Base-by-base conservation (phyloP, 2,113 vertebrate genomes). In the Campylorhamphus procurvoides region DNA sequence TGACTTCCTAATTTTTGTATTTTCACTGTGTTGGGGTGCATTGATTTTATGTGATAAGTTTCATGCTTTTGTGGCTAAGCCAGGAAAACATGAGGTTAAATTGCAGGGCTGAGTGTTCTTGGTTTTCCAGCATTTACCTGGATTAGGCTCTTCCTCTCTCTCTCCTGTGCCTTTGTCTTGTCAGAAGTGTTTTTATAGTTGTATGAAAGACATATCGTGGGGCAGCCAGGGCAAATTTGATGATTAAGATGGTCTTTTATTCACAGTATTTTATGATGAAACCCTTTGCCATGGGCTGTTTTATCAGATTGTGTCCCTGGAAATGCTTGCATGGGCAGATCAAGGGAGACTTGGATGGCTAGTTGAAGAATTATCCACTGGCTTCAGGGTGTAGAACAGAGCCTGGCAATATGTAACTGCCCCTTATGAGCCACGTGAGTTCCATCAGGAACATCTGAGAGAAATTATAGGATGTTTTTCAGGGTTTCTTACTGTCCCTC, bases 121-220 rank as follows among this genome's bases (percentile, higher is more conserved):
- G 71, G 19, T 77, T 37, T 75, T 68, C 35, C 14, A 52, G 64
- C 37, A 59, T 59, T 50, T 82, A 0, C 33, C 28, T 80, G 53
- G 37, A 66, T 86, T 73, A 58, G 44, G 8, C 11, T 28, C 8
- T 80, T 85, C 63, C 37, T 42, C n/a, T 25, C 47, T 74, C 18
- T 66, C 7, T 83, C 33, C 28, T 44, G 5, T 64, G 82, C 19
- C 39, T 79, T 83, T 92, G 44, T 85, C 31, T 40, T 72, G 22
- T 76, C 58, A 71, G 35, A 77, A 80, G 14, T 62, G 25, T 68
- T 66, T 62, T 58, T 55, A 39, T 11, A 35, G 27, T 13, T 74
- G 44, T 46, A 19, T 53, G 31, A 35, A 79, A 68, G 23, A 33
- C 15, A 1, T 33, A 39, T 37, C 0, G 0, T 37, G 60, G 58